A percentile compares a stretch with the other conserved stretches of the same genome.
phyloP scores from a whole-genome alignment of 2,888 invertebrate species.

The Hirtodrosophila confusa region DNA sequence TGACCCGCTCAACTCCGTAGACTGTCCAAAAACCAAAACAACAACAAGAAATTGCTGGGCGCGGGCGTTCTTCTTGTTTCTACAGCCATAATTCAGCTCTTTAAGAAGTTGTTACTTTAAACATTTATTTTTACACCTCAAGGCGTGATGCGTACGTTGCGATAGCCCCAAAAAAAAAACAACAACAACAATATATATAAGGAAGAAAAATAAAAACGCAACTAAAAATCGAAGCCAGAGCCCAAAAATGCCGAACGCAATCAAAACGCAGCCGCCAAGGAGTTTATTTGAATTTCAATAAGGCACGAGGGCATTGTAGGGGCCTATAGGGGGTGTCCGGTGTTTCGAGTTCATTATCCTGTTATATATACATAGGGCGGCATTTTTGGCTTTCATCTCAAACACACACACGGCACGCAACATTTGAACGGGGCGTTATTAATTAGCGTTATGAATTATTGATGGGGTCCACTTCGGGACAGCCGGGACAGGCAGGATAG shows the following conservation, averaged over 20 bases:
- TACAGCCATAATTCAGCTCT: conserved; percentile 66
- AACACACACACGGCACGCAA: conserved; percentile 48
- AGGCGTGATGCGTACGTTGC: conserved; percentile 62
- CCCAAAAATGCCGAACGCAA: conserved; percentile 19
- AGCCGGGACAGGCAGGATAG: background rate
- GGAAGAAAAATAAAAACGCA: conserved; percentile 5
- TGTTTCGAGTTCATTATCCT: conserved; percentile 69
- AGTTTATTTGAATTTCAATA: conserved; percentile 81
- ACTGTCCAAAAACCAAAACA: too few species aligned
- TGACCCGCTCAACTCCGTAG: too few species aligned
- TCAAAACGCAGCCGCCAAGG: conserved; percentile 30
- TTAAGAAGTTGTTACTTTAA: conserved; percentile 79
- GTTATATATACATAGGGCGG: conserved; percentile 64
- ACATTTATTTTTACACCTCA: conserved; percentile 81
- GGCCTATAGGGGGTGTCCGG: conserved; percentile 17
- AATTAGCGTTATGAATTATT: conserved; percentile 84
- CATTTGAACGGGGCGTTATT: conserved; percentile 82
- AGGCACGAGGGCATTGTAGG: conserved; percentile 40
- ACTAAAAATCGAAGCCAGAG: conserved; percentile 12
- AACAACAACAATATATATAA: background rate
- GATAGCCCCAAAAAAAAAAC: conserved; percentile 40
- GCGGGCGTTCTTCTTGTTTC: conserved; percentile 4
- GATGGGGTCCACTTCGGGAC: conserved; percentile 48
- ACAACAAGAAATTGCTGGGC: too few species aligned
- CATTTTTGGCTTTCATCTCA: conserved; percentile 69